These are phyloP conservation scores for Stercorarius parasiticus DNA, from an alignment of 2,113 vertebrate species.

Conservation along the genomic window DNA sequence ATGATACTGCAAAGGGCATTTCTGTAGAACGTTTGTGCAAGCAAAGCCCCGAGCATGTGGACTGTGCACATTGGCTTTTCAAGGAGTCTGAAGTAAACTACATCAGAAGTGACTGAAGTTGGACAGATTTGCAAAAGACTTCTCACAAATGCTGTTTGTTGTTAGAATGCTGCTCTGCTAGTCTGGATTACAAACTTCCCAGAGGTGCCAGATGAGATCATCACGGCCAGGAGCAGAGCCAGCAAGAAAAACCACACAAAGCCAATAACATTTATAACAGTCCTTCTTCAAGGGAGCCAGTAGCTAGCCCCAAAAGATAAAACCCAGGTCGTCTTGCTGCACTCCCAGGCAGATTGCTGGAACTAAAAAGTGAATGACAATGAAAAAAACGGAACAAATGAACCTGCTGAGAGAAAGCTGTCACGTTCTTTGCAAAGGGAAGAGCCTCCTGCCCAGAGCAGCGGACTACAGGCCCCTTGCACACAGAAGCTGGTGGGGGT, in stretches of 20 bases:
- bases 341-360: fast-evolving
- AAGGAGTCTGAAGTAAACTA: neutral
- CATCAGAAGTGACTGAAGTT: fast-evolving
- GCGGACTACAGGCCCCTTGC: neutral
- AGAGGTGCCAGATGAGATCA: neutral
- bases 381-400: fast-evolving
- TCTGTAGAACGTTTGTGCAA: neutral
- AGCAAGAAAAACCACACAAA: neutral
- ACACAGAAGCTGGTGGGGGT: fast-evolving
- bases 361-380: neutral
- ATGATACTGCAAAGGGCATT: neutral
- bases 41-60: neutral
- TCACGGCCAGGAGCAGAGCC: fast-evolving
- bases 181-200: neutral
- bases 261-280: neutral
- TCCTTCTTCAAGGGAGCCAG: fast-evolving
- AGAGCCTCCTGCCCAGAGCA: neutral
- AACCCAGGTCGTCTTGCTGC: fast-evolving
- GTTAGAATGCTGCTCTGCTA: neutral
- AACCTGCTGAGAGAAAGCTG: no score
- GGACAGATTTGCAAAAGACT: neutral
- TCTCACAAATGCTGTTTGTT: neutral
- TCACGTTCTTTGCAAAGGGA: fast-evolving
- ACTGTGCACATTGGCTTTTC: neutral
- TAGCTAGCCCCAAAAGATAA: neutral